Conservation (phyloP, 2,113 vertebrate genomes). For the Tetrao urogallus region DNA sequence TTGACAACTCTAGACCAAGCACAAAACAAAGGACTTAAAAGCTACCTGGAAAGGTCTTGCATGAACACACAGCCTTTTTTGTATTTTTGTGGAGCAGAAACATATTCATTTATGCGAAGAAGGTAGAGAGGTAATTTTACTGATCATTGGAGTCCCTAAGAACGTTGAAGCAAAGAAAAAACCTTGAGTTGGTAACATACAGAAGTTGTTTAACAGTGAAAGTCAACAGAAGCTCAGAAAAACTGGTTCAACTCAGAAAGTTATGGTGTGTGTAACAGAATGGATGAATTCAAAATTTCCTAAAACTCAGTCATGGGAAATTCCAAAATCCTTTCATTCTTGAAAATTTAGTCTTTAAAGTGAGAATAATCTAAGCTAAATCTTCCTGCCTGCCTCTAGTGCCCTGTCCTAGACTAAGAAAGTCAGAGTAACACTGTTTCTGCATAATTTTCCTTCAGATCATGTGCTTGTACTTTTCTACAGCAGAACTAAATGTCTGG, state of each 20-base stretch:
- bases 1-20: conserved; percentile 69
- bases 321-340: not conserved
- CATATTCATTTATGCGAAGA: not conserved
- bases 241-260: not conserved
- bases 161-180: conserved; percentile 12
- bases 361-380: not conserved
- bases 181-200: not conserved
- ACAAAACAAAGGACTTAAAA: conserved; percentile 68
- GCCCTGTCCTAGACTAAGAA: not conserved
- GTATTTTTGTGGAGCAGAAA: not conserved
- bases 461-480: not conserved
- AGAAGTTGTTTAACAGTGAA: conserved; percentile 20
- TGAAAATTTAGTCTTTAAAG: not conserved
- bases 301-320: not conserved
- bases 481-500: not conserved
- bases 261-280: not conserved
- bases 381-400: not conserved
- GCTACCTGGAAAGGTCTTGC: conserved; percentile 60
- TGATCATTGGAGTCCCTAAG: not conserved
- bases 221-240: conserved; percentile 34
- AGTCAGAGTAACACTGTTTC: not conserved
- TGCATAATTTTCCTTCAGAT: not conserved
- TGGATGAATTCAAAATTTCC: accelerated
- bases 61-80: not conserved
- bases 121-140: conserved; percentile 1